Base-by-base conservation (phyloP, 1,140 invertebrate genomes). In the Euwallacea similis region DNA sequence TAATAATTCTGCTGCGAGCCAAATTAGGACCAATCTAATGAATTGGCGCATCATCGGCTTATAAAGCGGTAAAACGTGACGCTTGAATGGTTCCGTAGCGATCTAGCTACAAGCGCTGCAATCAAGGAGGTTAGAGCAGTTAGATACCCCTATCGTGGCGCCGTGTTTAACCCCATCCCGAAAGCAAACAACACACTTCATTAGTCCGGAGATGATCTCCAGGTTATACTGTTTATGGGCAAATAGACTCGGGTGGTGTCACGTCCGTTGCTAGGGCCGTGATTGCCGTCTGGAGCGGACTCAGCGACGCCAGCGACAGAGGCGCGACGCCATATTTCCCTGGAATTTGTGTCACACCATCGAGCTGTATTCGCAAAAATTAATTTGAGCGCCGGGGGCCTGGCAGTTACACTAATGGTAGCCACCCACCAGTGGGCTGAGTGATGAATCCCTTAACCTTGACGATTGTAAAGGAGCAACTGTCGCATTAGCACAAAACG, bases 181-280 rank as follows among this genome's bases (percentile, higher is more conserved):
- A 77, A 68, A 60, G 77, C 67, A 78, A 77, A 78, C 76, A 78
- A 76, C 74, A 73, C 71, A 76, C 76, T 78, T 78, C 77, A 78
- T 78, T 78, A 78, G 77, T 72, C 70, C 66, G 69, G 64, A 68
- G 75, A 78, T 77, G 76, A 78, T 78, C 73, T 74, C 68, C 73
- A 76, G 76, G 77, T 78, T 78, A 78, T 78, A 75, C 76, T 78
- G 77, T 78, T 78, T 78, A 78, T 78, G 71, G 76, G 76, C 75
- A 78, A 78, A 78, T 76, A 78, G 64, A 74, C 50, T 56, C 68
- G 47, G 73, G 44, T 64, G 74, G 67, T 75, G 74, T 77, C 76
- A 77, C 76, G 76, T 77, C 60, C 72, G 72, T 73, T 60, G 68
- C 72, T 71, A 71, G 65, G 55, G 74, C 60, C 71, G 66, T 77